phyloP scores from a whole-genome alignment of 1,140 invertebrate species.

The Halesus radiatus region DNA sequence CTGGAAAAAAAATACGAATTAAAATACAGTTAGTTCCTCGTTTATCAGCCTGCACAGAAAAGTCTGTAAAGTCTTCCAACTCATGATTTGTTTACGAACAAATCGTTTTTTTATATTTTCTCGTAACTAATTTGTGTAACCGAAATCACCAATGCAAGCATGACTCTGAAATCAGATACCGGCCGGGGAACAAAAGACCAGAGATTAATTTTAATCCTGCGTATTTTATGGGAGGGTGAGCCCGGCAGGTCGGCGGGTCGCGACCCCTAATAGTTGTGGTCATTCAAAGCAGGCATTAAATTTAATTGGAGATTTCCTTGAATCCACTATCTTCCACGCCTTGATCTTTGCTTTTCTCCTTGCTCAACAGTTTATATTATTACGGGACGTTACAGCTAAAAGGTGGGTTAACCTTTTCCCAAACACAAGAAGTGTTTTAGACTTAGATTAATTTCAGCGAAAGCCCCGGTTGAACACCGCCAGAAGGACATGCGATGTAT shows the following conservation, averaged over 20 bases:
- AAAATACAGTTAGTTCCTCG: no score
- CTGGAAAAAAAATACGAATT: no score
- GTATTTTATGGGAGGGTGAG: slow-evolving; percentile 42
- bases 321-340: slow-evolving; percentile 17
- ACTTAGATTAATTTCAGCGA: no score
- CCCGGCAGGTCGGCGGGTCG: slow-evolving; percentile 37
- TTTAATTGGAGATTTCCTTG: slow-evolving; percentile 53
- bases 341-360: slow-evolving; percentile 19
- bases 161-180: slow-evolving; percentile 15
- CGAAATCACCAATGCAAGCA: slow-evolving; percentile 3
- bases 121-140: no score
- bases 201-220: slow-evolving; percentile 52
- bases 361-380: background rate
- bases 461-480: no score
- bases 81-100: no score
- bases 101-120: no score
- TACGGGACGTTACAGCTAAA: background rate
- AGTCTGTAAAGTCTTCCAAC: no score
- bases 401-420: background rate
- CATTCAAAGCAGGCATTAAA: slow-evolving; percentile 51
- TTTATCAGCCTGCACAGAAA: no score
- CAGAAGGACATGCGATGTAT: no score
- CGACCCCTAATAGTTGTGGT: slow-evolving; percentile 49
- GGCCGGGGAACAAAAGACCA: slow-evolving; percentile 2
- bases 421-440: background rate